These are phyloP conservation scores for Sphyrna mokarran DNA, from an alignment of 2,113 vertebrate species.

Conservation along the genomic window DNA sequence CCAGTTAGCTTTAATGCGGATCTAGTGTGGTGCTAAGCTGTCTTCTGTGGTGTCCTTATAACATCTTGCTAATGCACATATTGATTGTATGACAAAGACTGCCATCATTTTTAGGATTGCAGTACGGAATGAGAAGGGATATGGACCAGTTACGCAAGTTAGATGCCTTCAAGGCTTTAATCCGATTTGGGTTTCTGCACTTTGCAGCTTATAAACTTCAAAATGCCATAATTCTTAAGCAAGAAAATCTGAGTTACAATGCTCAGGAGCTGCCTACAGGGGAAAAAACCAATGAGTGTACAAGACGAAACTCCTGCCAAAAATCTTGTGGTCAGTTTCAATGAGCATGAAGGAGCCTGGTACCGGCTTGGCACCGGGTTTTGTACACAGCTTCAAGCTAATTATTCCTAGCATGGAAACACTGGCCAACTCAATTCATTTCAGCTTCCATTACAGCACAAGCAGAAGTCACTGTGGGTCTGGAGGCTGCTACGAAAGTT, in stretches of 20 bases:
- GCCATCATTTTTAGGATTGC: constrained; percentile 93
- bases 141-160: constrained; percentile 91
- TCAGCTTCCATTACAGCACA: neutral
- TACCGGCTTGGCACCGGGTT: neutral
- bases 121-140: constrained; percentile 92
- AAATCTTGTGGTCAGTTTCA: neutral
- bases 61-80: constrained; percentile 82
- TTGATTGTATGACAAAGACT: constrained; percentile 81
- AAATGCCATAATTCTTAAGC: neutral
- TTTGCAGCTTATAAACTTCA: neutral
- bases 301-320: too few relatives aligned
- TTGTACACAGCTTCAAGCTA: neutral
- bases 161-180: constrained; percentile 82
- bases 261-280: too few relatives aligned
- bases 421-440: neutral
- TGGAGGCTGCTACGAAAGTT: neutral
- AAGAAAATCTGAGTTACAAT: neutral
- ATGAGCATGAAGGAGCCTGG: neutral
- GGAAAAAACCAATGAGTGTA: too few relatives aligned
- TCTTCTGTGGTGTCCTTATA: constrained; percentile 74
- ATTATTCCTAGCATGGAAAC: neutral
- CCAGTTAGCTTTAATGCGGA: constrained; percentile 76
- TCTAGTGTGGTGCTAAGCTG: constrained; percentile 88
- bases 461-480: neutral
- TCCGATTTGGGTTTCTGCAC: neutral